phyloP scores from a whole-genome alignment of 1,140 invertebrate species.

The Brachystomella parvula region DNA sequence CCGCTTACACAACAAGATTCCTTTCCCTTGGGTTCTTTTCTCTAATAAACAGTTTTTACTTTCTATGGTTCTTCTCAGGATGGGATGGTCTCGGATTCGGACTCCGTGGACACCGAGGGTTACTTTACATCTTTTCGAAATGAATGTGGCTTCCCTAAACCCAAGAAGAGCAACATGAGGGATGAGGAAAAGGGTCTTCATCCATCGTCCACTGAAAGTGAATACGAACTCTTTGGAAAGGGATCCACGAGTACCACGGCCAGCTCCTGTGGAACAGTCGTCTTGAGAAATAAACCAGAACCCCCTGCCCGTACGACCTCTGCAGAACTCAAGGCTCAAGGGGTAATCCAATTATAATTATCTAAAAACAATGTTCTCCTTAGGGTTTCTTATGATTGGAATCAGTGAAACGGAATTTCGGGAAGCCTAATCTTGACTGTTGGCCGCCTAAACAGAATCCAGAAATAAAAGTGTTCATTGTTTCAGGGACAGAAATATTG shows the following conservation, averaged over 20 bases:
- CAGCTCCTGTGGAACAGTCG: conserved; percentile 76
- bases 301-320: conserved; percentile 28
- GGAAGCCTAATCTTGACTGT: too few relatives aligned
- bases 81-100: conserved; percentile 37
- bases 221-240: conserved; percentile 79
- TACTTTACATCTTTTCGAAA: conserved; percentile 96
- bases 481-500: too few relatives aligned
- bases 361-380: neutral
- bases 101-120: conserved; percentile 71
- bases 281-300: conserved; percentile 38
- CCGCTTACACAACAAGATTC: neutral
- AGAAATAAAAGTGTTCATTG: too few relatives aligned
- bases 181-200: conserved; percentile 44
- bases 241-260: conserved; percentile 81
- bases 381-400: neutral
- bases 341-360: neutral
- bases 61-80: conserved; percentile 24
- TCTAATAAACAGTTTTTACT: neutral
- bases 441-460: too few relatives aligned
- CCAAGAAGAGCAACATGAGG: conserved; percentile 64
- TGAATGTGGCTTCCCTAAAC: conserved; percentile 67
- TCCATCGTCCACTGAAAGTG: conserved; percentile 59
- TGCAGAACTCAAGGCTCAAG: conserved; percentile 2
- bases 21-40: neutral
- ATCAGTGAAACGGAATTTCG: neutral